Base-by-base conservation (phyloP, 2,113 vertebrate species). In the Protobothrops mucrosquamatus region DNA sequence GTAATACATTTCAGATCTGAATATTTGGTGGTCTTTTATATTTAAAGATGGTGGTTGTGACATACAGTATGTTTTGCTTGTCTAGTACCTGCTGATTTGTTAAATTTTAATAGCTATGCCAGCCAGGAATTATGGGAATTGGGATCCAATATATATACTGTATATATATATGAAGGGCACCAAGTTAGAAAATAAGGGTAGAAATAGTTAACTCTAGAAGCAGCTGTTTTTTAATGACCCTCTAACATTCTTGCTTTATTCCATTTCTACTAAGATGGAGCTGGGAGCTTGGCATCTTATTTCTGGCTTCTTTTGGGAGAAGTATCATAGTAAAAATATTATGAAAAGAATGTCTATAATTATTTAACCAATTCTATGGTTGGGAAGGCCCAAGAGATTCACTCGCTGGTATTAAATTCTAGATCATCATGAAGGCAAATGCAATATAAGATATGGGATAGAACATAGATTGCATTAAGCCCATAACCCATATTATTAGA, bases 31-130 rank as follows among this genome's bases (percentile, higher is more conserved):
- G 12, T 92, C 12, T 93, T 94, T 54, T 95, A 59, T 88, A 20
- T 1, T 85, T 88, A 48, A 95, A 93, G 94, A 0, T 93, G 64
- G 95, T 64, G 56, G 85, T 95, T 95, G 95, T 97, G 94, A 96
- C 95, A 96, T 89, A 48, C 56, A 69, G 64, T 0, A 54, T 26
- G 14, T 29, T 54, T 88, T 88, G 15, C 29, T 12, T 34, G 26
- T 52, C 26, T 29, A 26, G 51, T 15, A 26, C 23, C 86, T 52
- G 7, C 23, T 54, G 86, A 54, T 87, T 48, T 54, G 12, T 87
- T 48, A 52, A 52, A 88, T n/a, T 74, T 39, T 18, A 74, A 74
- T 18, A 74, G n/a, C 69, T 39, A 39, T 81, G 69, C 2, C 20
- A 39, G 34, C 2, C 69, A 87, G 85, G 11, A 2, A 52, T 54